A percentile compares a stretch with the other conserved stretches of the same genome.
Evolutionary conservation across 2,888 invertebrate genomes (phyloP).

Genomic region (Xanthia togata): DNA sequence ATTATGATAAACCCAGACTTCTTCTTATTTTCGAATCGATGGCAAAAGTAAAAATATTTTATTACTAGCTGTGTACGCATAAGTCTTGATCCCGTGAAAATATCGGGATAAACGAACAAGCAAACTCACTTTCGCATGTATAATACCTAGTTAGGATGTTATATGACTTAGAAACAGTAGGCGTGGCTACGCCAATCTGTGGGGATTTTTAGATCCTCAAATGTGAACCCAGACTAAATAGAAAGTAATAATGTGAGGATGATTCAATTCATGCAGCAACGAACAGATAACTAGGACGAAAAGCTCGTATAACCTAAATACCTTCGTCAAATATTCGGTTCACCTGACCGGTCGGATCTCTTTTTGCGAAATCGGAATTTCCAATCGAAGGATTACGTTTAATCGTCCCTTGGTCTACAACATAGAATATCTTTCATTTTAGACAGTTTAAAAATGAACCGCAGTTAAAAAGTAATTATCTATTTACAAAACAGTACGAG

Average conservation of each 20-base stretch:
- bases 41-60: neutral
- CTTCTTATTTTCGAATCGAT: neutral
- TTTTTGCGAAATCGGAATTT: conserved; percentile 38
- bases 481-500: conserved; percentile 34
- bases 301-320: neutral
- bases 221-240: neutral
- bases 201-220: neutral
- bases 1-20: neutral
- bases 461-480: conserved; percentile 40
- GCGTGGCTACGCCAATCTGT: neutral
- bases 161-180: neutral
- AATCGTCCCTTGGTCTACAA: neutral
- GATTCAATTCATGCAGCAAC: conserved; percentile 1
- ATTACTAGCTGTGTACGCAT: no score
- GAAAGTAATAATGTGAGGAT: neutral
- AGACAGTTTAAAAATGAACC: conserved; percentile 7
- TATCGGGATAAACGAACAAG: no score
- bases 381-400: conserved; percentile 25
- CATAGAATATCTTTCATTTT: conserved; percentile 3
- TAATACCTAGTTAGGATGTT: no score
- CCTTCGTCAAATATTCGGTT: conserved; percentile 42
- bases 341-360: conserved; percentile 25
- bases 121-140: no score
- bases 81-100: no score
- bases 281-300: neutral